phyloP scores from a whole-genome alignment of 2,888 invertebrate species.

The Polia nebulosa region DNA sequence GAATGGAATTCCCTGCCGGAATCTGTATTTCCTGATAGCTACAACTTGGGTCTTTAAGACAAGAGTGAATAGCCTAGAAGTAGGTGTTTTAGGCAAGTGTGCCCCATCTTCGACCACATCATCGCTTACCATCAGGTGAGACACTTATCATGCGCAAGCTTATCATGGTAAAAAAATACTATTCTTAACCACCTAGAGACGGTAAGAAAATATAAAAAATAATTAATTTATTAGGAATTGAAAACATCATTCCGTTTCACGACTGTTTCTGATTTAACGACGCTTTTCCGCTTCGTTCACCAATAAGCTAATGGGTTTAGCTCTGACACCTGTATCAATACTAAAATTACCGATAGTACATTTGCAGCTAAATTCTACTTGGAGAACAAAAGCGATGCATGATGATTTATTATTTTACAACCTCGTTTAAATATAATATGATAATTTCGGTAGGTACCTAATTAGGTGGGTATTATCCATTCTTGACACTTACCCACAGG shows the following conservation, averaged over 20 bases:
- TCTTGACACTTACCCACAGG: not conserved
- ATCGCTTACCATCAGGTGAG: too few species aligned
- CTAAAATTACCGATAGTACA: conserved; percentile 34
- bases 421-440: not conserved
- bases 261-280: not conserved
- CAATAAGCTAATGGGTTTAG: not conserved
- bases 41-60: too few species aligned
- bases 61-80: too few species aligned
- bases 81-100: too few species aligned
- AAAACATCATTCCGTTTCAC: not conserved
- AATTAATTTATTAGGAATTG: not conserved
- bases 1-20: too few species aligned
- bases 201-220: not conserved
- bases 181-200: too few species aligned
- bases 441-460: not conserved
- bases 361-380: conserved; percentile 15
- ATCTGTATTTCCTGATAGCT: too few species aligned
- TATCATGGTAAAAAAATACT: too few species aligned
- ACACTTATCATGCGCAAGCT: too few species aligned
- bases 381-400: conserved; percentile 13
- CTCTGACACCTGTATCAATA: conserved; percentile 51
- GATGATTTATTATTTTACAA: conserved; percentile 3
- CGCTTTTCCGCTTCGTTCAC: conserved; percentile 25
- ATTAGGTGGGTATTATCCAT: not conserved
- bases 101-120: too few species aligned